phyloP scores from a whole-genome alignment of 1,140 invertebrate species.

The Eupristina koningsbergeri region DNA sequence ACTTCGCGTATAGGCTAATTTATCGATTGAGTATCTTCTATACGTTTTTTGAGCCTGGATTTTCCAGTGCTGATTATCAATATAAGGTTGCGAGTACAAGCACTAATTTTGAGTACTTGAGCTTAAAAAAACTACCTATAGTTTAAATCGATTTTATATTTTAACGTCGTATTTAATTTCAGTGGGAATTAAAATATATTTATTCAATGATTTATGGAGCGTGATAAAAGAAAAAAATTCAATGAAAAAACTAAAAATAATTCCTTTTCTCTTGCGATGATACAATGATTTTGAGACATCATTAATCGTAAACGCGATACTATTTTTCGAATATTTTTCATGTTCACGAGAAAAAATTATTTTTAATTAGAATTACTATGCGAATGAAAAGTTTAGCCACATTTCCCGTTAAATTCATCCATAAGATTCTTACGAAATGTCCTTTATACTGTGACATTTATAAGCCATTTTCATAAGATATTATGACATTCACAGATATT shows the following conservation, averaged over 20 bases:
- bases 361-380: conserved; percentile 16
- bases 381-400: not conserved
- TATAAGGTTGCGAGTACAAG: not conserved
- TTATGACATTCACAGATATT: not conserved
- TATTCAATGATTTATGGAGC: too few species aligned
- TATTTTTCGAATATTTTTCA: conserved; percentile 15
- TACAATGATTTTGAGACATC: not conserved
- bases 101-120: not conserved
- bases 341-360: not conserved
- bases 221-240: not conserved
- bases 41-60: not conserved
- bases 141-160: too few species aligned
- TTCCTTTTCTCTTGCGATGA: not conserved
- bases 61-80: not conserved
- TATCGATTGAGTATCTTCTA: not conserved
- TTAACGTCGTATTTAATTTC: too few species aligned
- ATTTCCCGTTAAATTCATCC: not conserved
- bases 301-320: not conserved
- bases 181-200: too few species aligned
- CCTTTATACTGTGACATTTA: not conserved
- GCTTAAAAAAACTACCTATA: too few species aligned
- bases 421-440: not conserved
- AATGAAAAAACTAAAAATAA: not conserved
- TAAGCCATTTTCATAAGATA: not conserved
- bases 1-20: not conserved